A percentile compares a stretch with the other conserved stretches of the same genome.
These are phyloP conservation scores for Parascotia fuliginaria DNA, from an alignment of 2,888 invertebrate genomes.

Conservation along the genomic window DNA sequence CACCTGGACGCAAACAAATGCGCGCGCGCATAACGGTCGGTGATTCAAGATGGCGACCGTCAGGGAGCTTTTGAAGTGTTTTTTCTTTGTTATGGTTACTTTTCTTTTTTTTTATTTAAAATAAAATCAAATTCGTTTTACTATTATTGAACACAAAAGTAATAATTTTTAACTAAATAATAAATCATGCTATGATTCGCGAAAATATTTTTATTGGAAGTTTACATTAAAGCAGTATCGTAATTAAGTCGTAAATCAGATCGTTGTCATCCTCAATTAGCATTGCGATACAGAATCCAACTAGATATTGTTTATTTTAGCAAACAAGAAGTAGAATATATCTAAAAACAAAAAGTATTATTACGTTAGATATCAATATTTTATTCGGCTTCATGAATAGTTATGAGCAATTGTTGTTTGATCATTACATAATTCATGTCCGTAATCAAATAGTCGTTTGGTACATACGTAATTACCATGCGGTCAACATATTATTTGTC, in stretches of 20 bases:
- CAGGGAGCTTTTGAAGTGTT: conserved; percentile 45
- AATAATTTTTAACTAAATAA: conserved; percentile 28
- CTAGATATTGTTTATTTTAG: conserved; percentile 19
- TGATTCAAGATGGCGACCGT: conserved; percentile 67
- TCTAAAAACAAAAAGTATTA: no score
- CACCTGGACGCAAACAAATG: conserved; percentile 82
- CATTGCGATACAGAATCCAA: conserved; percentile 29
- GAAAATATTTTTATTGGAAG: conserved; percentile 25
- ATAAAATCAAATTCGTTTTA: no score
- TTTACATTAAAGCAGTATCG: conserved; percentile 35
- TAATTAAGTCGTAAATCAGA: conserved; percentile 46
- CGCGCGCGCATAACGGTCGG: conserved; percentile 69
- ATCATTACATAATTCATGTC: neutral
- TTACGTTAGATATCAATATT: neutral
- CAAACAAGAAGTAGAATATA: no score
- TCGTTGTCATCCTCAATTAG: conserved; percentile 38
- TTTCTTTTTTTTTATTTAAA: conserved; percentile 10
- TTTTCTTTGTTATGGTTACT: conserved; percentile 37
- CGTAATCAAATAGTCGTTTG: conserved; percentile 6
- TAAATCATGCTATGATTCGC: conserved; percentile 5
- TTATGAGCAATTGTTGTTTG: neutral
- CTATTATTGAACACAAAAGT: no score
- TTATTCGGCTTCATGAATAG: no score
- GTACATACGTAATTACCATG: conserved; percentile 9
- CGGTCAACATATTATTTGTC: conserved; percentile 6